Evolutionary conservation across 1,140 invertebrate genomes (phyloP).

Genomic region (Drosophila watanabei): DNA sequence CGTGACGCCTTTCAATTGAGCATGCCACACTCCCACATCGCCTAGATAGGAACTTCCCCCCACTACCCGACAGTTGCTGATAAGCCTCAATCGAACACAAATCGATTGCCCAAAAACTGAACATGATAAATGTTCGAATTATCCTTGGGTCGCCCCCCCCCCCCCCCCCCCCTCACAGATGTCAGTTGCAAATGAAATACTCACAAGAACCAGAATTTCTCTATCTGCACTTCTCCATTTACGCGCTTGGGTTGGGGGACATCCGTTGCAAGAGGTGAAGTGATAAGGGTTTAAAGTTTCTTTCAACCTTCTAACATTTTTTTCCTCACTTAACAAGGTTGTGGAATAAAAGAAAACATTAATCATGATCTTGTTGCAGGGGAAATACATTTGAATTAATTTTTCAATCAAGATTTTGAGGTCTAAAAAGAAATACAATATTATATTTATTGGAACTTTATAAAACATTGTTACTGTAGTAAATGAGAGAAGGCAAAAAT

Average conservation of each 20-base stretch:
- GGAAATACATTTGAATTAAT: not conserved
- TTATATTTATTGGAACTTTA: too few relatives aligned
- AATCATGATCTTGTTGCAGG: slow-evolving; percentile 24
- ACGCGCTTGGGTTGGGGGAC: not conserved
- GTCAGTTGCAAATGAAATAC: slow-evolving; percentile 75
- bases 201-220: slow-evolving; percentile 16
- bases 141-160: slow-evolving; percentile 57
- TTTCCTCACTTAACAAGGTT: slow-evolving; percentile 6
- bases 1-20: slow-evolving; percentile 76
- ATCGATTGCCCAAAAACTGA: slow-evolving; percentile 72
- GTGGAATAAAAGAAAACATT: slow-evolving; percentile 3
- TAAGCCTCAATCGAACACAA: slow-evolving; percentile 76
- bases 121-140: slow-evolving; percentile 74
- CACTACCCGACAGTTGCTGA: slow-evolving; percentile 48
- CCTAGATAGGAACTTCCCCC: not conserved
- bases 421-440: too few relatives aligned
- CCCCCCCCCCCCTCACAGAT: slow-evolving; percentile 55
- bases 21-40: slow-evolving; percentile 40
- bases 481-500: too few relatives aligned
- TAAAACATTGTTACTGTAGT: not conserved
- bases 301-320: not conserved
- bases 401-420: not conserved
- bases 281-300: slow-evolving; percentile 24
- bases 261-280: slow-evolving; percentile 26
- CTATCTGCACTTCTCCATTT: slow-evolving; percentile 10